phyloP scores from a whole-genome alignment of 2,888 invertebrate genomes.

The Gryllus longicercus region DNA sequence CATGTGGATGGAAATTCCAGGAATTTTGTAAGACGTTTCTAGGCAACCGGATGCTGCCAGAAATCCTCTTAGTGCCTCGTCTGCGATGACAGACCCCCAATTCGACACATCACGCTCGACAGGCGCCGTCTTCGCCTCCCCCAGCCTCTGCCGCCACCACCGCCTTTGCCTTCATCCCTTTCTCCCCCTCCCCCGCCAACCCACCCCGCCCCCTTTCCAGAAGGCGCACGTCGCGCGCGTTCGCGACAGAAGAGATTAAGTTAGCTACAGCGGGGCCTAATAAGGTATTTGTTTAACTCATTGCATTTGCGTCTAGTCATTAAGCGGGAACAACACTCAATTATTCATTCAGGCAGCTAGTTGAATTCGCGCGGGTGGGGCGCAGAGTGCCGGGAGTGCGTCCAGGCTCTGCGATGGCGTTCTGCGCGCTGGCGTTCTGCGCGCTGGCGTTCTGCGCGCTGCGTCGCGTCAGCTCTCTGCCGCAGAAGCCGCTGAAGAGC shows the following conservation, averaged over 20 bases:
- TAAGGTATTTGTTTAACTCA: slow-evolving; percentile 3
- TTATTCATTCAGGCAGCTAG: neutral
- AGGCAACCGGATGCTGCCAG: too few species aligned
- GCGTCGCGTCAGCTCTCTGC: too few species aligned
- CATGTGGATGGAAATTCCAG: too few species aligned
- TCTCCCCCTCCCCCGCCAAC: neutral
- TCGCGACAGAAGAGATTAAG: neutral
- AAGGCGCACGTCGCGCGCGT: neutral
- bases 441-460: neutral
- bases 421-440: neutral
- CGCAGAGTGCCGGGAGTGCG: neutral
- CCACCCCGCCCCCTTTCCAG: neutral
- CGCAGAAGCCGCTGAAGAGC: too few species aligned
- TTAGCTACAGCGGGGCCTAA: neutral
- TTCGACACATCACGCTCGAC: too few species aligned
- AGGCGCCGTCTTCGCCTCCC: neutral
- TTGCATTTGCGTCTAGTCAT: neutral
- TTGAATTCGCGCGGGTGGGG: neutral
- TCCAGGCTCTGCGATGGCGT: neutral
- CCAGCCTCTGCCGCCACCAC: neutral
- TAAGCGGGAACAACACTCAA: neutral
- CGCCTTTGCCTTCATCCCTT: neutral
- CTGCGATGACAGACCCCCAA: too few species aligned
- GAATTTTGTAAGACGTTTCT: too few species aligned
- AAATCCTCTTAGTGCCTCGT: too few species aligned